Percentiles rank a stretch among this genome's conserved stretches.
phyloP scores from a whole-genome alignment of 2,113 vertebrate species.

The Passerina amoena region DNA sequence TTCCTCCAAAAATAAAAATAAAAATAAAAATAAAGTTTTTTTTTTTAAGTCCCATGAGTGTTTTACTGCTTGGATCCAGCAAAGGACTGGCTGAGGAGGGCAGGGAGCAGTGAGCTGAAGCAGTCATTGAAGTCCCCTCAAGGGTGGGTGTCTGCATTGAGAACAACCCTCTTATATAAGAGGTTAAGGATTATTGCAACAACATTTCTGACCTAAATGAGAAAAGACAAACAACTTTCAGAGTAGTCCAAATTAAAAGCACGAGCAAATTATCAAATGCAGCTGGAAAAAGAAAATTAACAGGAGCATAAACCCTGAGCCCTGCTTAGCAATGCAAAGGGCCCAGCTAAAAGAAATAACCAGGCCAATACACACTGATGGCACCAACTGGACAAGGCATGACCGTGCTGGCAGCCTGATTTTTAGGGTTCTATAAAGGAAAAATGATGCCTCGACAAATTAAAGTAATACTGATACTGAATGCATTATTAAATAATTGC shows the following conservation, averaged over 20 bases:
- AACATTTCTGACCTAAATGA: not conserved
- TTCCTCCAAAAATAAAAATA: not conserved
- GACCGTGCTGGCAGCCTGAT: not conserved
- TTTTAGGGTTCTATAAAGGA: not conserved
- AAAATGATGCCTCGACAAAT: slow-evolving; percentile 8
- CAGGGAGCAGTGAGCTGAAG: not conserved
- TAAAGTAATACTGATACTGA: not conserved
- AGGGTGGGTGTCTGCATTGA: not conserved
- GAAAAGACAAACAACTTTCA: not conserved
- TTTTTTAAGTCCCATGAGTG: not conserved
- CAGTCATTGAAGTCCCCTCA: not conserved
- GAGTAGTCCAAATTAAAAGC: not conserved
- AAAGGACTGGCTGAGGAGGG: not conserved
- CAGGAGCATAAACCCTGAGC: not conserved
- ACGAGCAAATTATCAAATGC: not conserved
- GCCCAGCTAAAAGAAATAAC: not conserved
- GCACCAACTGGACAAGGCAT: not conserved
- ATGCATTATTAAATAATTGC: slow-evolving; percentile 26
- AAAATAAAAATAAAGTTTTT: not conserved
- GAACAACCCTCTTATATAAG: not conserved
- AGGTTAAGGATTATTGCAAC: not conserved
- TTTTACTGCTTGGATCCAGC: not conserved
- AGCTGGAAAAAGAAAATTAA: not conserved
- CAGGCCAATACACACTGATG: not conserved
- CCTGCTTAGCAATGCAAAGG: not conserved